A percentile compares a stretch with the other conserved stretches of the same genome.
These are phyloP conservation scores for Dicaeum eximium DNA, from an alignment of 2,113 vertebrate genomes.

Conservation along the genomic window DNA sequence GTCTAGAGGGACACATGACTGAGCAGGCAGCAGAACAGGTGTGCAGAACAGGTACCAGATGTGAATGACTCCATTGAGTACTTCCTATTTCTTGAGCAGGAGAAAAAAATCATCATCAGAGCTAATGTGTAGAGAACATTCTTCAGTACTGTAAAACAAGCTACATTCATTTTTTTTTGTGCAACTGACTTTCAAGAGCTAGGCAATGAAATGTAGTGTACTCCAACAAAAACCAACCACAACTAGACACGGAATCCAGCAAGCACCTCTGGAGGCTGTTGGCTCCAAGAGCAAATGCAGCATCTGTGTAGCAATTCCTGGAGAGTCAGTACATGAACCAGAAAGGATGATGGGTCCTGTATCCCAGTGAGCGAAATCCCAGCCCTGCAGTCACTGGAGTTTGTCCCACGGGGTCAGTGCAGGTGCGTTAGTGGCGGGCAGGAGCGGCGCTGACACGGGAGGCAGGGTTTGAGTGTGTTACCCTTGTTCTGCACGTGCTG, in stretches of 20 bases:
- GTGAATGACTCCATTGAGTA: not conserved
- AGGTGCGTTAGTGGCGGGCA: not conserved
- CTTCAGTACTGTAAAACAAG: not conserved
- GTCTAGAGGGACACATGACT: not conserved
- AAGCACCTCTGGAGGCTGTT: not conserved
- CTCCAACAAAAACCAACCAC: not conserved
- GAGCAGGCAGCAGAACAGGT: not conserved
- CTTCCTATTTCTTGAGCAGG: not conserved
- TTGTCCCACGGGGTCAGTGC: constrained; percentile 27
- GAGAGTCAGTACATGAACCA: not conserved
- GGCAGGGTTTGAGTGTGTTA: not conserved
- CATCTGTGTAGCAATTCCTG: not conserved
- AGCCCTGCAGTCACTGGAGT: not conserved
- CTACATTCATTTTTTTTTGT: not conserved
- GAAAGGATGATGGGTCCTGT: not conserved
- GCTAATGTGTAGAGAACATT: not conserved
- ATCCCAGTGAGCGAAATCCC: constrained; percentile 5
- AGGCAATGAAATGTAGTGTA: constrained; percentile 61
- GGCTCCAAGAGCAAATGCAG: not conserved
- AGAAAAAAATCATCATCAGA: not conserved
- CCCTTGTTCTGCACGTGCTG: not conserved
- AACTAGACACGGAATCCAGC: not conserved
- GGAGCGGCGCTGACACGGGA: not conserved
- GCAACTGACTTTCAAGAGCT: not conserved
- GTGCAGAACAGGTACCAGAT: not conserved